phyloP scores from a whole-genome alignment of 2,113 vertebrate genomes.

The Trichechus manatus region DNA sequence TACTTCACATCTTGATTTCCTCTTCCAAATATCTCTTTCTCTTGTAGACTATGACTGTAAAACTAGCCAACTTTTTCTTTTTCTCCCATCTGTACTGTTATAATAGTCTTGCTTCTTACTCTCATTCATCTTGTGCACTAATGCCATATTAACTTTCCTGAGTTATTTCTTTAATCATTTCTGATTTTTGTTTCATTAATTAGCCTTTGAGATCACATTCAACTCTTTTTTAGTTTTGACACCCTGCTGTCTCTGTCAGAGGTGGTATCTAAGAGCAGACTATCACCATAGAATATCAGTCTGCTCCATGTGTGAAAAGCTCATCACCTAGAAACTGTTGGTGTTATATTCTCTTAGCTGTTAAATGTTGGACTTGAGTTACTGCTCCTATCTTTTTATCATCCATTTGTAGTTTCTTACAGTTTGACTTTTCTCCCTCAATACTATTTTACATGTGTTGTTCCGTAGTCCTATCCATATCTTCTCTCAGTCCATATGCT shows the following conservation, averaged over 20 bases:
- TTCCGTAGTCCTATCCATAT: background rate
- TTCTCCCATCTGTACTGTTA: background rate
- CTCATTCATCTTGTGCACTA: background rate
- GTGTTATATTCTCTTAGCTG: background rate
- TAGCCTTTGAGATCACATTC: background rate
- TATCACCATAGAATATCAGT: background rate
- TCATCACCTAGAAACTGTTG: background rate
- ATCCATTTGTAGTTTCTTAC: background rate
- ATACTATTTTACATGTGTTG: background rate
- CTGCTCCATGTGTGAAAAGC: constrained; percentile 35
- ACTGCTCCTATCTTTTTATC: background rate
- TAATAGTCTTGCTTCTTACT: background rate
- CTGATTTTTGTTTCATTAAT: background rate
- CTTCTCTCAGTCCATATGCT: background rate
- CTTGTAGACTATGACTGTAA: background rate
- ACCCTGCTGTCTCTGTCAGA: background rate
- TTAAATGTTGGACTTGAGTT: constrained; percentile 17
- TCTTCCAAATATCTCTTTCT: background rate
- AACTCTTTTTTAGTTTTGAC: background rate
- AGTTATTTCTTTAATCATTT: constrained; percentile 7
- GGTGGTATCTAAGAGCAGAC: background rate
- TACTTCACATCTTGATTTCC: background rate
- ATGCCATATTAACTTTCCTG: constrained; percentile 9
- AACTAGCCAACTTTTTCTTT: background rate
- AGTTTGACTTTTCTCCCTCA: background rate